A percentile compares a stretch with the other conserved stretches of the same genome.
Conservation (phyloP, 2,113 vertebrate genomes). For the Rhombomys opimus region DNA sequence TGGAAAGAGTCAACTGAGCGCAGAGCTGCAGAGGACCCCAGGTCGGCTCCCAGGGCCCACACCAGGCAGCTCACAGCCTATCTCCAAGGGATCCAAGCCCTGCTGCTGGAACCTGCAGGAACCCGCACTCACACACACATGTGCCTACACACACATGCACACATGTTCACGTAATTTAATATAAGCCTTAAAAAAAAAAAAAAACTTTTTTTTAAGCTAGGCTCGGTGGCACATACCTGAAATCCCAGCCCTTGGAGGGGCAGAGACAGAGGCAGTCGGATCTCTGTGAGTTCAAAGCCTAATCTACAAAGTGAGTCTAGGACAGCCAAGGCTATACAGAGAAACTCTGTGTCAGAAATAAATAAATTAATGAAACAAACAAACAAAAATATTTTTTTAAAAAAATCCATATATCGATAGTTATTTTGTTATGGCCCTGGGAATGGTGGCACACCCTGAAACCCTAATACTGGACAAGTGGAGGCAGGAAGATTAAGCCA, state of each 20-base stretch:
- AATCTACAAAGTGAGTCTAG: no score
- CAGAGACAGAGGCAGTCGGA: no score
- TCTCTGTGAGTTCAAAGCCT: no score
- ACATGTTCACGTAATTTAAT: background rate
- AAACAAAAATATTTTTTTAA: background rate
- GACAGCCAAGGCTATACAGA: no score
- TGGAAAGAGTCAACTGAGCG: background rate
- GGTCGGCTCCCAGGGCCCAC: background rate
- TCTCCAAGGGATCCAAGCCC: background rate
- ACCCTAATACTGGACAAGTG: background rate
- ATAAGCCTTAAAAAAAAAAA: no score
- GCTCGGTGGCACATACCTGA: no score
- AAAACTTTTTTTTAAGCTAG: no score
- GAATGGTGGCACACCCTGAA: background rate
- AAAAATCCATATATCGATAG: background rate
- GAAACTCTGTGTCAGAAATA: no score
- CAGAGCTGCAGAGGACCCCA: background rate
- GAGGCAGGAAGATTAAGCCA: background rate
- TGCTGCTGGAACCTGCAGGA: background rate
- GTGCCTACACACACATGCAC: rapidly evolving
- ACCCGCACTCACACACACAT: background rate
- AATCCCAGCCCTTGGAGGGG: no score
- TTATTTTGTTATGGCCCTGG: background rate
- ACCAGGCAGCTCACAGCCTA: background rate
- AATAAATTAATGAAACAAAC: no score